These are phyloP conservation scores for Benthosema pterotum DNA, from an alignment of 2,797 vertebrate genomes.

Conservation along the genomic window DNA sequence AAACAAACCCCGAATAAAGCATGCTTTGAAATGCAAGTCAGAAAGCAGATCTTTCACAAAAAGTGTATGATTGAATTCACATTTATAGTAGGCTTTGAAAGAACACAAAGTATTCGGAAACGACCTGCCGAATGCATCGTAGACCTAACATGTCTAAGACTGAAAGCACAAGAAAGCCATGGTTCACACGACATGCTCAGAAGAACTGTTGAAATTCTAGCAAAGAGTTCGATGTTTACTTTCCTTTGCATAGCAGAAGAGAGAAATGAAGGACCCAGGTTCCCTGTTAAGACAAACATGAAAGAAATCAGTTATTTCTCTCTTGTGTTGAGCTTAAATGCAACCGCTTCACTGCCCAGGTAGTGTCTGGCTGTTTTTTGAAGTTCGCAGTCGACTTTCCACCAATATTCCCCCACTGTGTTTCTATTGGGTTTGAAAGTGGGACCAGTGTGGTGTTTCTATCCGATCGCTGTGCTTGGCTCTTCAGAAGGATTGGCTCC, in stretches of 20 bases:
- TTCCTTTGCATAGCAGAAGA: slow-evolving; percentile 61
- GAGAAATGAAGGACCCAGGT: slow-evolving; percentile 56
- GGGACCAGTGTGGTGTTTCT: slow-evolving; percentile 59
- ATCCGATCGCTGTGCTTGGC: slow-evolving; percentile 46
- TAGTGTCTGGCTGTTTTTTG: slow-evolving; percentile 71
- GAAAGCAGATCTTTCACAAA: slow-evolving; percentile 48
- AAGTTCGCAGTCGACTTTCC: slow-evolving; percentile 73
- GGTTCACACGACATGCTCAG: slow-evolving; percentile 35
- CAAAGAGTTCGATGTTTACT: slow-evolving; percentile 66
- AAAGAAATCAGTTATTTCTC: slow-evolving; percentile 73
- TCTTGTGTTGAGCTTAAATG: slow-evolving; percentile 65
- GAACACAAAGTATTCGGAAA: slow-evolving; percentile 25
- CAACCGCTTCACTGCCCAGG: slow-evolving; percentile 60
- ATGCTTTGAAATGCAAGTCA: slow-evolving; percentile 34
- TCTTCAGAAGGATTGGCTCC: slow-evolving; percentile 57
- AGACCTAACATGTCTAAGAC: slow-evolving; percentile 55
- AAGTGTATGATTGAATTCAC: slow-evolving; percentile 61
- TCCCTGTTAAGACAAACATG: slow-evolving; percentile 70
- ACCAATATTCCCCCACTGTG: slow-evolving; percentile 63
- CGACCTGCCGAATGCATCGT: slow-evolving; percentile 7
- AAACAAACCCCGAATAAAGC: slow-evolving; percentile 28
- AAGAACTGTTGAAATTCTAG: slow-evolving; percentile 67
- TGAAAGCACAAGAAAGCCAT: slow-evolving; percentile 59
- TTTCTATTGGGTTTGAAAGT: slow-evolving; percentile 67
- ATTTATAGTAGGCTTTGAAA: slow-evolving; percentile 47